Evolutionary conservation across 1,140 invertebrate species (phyloP), one percentile per base, ranked within the genome.

Genomic region (Cryptotermes secundus): DNA sequence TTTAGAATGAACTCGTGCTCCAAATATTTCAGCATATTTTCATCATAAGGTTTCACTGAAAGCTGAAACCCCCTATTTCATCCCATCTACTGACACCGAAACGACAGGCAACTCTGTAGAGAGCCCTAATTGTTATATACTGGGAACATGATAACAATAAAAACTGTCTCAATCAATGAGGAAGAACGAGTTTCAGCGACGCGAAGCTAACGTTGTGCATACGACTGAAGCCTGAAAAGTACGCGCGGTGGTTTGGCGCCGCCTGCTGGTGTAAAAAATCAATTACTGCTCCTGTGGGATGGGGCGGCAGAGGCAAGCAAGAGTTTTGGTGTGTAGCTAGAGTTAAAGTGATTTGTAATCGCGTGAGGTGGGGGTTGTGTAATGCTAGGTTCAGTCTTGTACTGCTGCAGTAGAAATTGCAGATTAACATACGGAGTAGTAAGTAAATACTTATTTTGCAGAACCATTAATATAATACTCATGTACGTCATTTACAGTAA

Each of bases 291-390:
- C 14, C 59, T 31, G n/a, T 31, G 59, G 59, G 26, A 31, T 72
- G 59, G 59, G 59, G 59, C 9, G n/a, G 59, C n/a, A 72, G 59
- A 72, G 59, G 2, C 10, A 31, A 72, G 26, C 59, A 72, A 72
- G 59, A 72, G 59, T 72, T 72, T 72, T 31, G 59, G 59, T 72
- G 26, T 72, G 59, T 31, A 72, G 59, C 59, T 72, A 6, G 59
- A 72, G 59, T 72, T 72, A 72, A 72, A 72, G 59, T 72, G 59
- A 72, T 72, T 72, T 72, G 59, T 72, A 72, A 72, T 72, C 59
- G 59, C 24, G 24, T 22, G 26, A 22, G n/a, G 53, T 72, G 59
- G 59, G 53, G 53, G 26, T 7, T 4, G n/a, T 26, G 59, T 72
- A 31, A 31, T 72, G 26, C n/a, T 2, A 72, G 59, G 26, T 72